These are phyloP conservation scores for Polypterus bichir DNA, from an alignment of 2,113 vertebrate genomes.

Conservation along the genomic window DNA sequence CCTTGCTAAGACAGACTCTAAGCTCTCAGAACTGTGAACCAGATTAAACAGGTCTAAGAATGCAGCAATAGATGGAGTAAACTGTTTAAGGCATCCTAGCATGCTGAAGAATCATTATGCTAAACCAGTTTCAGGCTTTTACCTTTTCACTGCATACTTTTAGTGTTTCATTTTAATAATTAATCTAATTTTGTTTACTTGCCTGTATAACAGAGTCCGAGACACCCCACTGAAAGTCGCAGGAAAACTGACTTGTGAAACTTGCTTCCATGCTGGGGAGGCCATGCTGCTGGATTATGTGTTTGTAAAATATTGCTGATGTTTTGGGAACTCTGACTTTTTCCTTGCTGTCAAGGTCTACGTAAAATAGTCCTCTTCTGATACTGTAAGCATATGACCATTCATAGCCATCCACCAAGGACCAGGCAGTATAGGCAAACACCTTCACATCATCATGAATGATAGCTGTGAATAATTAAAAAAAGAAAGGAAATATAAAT, in stretches of 20 bases:
- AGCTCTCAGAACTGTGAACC: no score
- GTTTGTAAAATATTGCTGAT: conserved; percentile 71
- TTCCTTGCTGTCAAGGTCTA: conserved; percentile 61
- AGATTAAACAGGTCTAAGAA: no score
- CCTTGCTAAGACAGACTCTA: no score
- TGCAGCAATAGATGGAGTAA: no score
- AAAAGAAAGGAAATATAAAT: conserved; percentile 6
- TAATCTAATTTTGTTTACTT: conserved; percentile 16
- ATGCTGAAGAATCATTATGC: no score
- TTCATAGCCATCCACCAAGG: conserved; percentile 85
- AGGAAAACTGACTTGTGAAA: conserved; percentile 64
- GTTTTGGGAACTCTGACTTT: conserved; percentile 73
- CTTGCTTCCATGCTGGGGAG: conserved; percentile 49
- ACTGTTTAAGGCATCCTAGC: no score
- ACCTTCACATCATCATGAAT: conserved; percentile 64
- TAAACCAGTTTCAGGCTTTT: no score
- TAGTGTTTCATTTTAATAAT: no score
- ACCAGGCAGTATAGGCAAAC: conserved; percentile 84
- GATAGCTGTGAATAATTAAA: conserved; percentile 47
- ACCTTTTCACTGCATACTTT: no score
- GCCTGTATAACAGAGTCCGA: conserved; percentile 81
- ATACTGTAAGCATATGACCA: conserved; percentile 71
- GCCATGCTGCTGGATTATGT: conserved; percentile 65
- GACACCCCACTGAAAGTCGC: conserved; percentile 83
- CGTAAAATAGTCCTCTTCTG: conserved; percentile 79